Base-by-base conservation (phyloP, 2,888 invertebrate species). In the Limnephilus rhombicus region DNA sequence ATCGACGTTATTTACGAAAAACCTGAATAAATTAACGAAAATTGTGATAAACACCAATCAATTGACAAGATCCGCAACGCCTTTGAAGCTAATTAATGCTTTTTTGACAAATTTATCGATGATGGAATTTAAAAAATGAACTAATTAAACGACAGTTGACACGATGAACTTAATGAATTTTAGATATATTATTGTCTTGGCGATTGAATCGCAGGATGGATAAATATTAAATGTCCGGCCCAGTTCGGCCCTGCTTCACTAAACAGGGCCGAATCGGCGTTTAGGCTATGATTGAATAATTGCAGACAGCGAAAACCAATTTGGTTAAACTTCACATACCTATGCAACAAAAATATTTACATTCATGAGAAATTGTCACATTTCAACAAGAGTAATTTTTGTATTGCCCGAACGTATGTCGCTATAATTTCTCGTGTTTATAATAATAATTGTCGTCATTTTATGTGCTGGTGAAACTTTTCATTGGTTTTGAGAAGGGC, bases 181-280 rank as follows among this genome's bases (percentile, higher is more conserved):
- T 34, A 83, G 24, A 83, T 83, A 37, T 83, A 83, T 83, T 34
- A 53, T 68, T n/a, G 68, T 68, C 68, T 82, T 34, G 34, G 82
- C 13, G 34, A 31, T 82, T 31, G 49, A 29, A 29, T 45, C 86
- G 29, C 86, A 15, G 86, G 45, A 45, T 24, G 3, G 49, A 49
- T 45, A 29, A 86, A 45, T 86, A 68, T 86, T 13, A 86, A 86
- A 41, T 45, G 86, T 86, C 86, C 86, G 86, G 86, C 86, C 86
- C 86, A 41, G 86, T 86, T 86, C 4, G 41, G 49, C 86, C 29
- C 49, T 29, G n/a, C 13, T 86, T 45, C 41, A 45, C 45, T 45
- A 24, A 24, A 29, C 86, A 49, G 86, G 41, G 49, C 41, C 29
- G n/a, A 86, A 86, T 86, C 86, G 41, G 86, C 29, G 86, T 86